A percentile compares a stretch with the other conserved stretches of the same genome.
Evolutionary conservation across 2,797 vertebrate genomes (phyloP).

Genomic region (Synaphobranchus kaupii): DNA sequence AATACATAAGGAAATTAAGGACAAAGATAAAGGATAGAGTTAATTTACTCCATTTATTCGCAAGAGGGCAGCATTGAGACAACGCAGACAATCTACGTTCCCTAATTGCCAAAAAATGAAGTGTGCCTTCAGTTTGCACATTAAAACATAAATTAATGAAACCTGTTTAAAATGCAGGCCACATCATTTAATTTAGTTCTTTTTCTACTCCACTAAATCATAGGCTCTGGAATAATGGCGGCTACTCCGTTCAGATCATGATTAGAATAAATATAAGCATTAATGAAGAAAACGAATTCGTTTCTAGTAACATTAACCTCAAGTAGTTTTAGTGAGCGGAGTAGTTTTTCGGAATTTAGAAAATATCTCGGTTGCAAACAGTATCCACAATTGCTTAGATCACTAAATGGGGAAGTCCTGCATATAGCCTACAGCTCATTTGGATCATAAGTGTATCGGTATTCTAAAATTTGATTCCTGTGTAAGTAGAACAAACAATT

Average conservation of each 20-base stretch:
- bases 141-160: neutral
- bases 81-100: neutral
- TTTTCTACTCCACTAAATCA: neutral
- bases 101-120: slow-evolving; percentile 16
- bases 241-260: neutral
- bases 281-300: neutral
- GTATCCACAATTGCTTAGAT: neutral
- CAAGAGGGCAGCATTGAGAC: slow-evolving; percentile 34
- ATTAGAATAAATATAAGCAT: neutral
- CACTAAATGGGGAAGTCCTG: neutral
- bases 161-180: neutral
- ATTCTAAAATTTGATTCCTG: neutral
- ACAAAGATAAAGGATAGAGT: neutral
- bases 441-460: neutral
- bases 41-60: neutral
- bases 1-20: neutral
- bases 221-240: neutral
- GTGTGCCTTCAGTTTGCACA: slow-evolving; percentile 16
- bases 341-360: neutral
- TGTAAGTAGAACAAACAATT: neutral
- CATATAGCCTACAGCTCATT: neutral
- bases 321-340: neutral
- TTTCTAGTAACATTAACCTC: neutral
- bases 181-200: neutral
- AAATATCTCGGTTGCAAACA: neutral